Evolutionary conservation across 2,888 invertebrate genomes (phyloP).

Genomic region (Cordilura impudica): DNA sequence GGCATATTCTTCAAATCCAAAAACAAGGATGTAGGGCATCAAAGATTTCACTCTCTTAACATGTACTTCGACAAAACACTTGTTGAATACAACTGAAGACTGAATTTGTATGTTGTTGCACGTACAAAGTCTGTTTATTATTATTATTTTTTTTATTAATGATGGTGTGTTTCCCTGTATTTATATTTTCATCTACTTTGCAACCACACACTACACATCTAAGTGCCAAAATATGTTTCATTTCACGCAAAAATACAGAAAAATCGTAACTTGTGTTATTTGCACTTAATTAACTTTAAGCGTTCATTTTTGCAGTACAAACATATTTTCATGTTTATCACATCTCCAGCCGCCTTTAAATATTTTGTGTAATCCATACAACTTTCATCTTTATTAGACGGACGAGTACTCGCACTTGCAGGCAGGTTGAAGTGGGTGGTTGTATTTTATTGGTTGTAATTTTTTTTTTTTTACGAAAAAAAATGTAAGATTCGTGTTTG

Average conservation of each 20-base stretch:
- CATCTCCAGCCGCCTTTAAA: background rate
- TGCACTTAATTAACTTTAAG: conserved; percentile 40
- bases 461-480: background rate
- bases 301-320: background rate
- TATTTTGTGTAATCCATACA: conserved; percentile 3
- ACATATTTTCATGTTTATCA: background rate
- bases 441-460: background rate
- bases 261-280: conserved; percentile 28
- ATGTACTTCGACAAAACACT: background rate
- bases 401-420: too few relatives aligned
- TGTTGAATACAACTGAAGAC: background rate
- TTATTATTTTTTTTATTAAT: background rate
- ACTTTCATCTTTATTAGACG: conserved; percentile 34
- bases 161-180: background rate
- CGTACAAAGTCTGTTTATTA: background rate
- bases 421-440: background rate
- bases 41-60: background rate
- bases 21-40: background rate
- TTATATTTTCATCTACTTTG: background rate
- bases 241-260: conserved; percentile 13
- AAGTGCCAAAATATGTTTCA: conserved; percentile 41
- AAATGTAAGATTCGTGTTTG: background rate
- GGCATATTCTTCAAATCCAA: background rate
- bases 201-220: background rate
- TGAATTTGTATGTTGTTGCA: background rate